These are phyloP conservation scores for Acheta domesticus DNA, from an alignment of 2,888 invertebrate species.

Conservation along the genomic window DNA sequence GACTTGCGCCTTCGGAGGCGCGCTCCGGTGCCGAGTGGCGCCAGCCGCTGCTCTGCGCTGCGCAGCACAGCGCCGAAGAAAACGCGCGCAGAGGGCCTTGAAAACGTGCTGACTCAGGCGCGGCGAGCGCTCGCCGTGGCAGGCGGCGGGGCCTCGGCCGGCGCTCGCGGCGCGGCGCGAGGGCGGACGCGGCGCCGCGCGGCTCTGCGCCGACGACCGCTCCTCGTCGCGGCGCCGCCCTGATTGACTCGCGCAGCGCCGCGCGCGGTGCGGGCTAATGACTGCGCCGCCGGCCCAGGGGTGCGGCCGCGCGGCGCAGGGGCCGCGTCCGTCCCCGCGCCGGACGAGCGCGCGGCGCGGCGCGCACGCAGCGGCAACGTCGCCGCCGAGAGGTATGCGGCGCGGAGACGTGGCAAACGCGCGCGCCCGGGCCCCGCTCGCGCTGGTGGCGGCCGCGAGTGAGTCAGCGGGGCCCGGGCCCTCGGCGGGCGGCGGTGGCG, in stretches of 20 bases:
- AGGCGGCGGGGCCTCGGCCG: neutral
- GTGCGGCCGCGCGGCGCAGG: no score
- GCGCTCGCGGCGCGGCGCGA: neutral
- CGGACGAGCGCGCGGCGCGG: neutral
- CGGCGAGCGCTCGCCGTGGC: neutral
- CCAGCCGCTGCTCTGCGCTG: no score
- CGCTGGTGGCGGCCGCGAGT: neutral
- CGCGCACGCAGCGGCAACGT: neutral
- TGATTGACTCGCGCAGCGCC: neutral
- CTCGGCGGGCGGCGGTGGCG: neutral
- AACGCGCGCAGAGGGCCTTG: no score
- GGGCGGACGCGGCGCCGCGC: neutral
- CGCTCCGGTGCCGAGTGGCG: no score
- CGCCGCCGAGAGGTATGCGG: neutral
- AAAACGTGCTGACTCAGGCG: neutral
- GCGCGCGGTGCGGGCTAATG: neutral
- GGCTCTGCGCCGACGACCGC: neutral
- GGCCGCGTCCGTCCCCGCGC: no score
- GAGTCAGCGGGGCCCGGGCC: slow-evolving; percentile 18
- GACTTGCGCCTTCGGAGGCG: no score
- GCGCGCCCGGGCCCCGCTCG: neutral
- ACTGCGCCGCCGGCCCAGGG: neutral
- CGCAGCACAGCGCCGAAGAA: no score
- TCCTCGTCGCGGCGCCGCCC: neutral
- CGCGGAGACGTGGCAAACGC: neutral